These are phyloP conservation scores for Thamnophis elegans DNA, from an alignment of 2,797 vertebrate species.

Conservation along the genomic window DNA sequence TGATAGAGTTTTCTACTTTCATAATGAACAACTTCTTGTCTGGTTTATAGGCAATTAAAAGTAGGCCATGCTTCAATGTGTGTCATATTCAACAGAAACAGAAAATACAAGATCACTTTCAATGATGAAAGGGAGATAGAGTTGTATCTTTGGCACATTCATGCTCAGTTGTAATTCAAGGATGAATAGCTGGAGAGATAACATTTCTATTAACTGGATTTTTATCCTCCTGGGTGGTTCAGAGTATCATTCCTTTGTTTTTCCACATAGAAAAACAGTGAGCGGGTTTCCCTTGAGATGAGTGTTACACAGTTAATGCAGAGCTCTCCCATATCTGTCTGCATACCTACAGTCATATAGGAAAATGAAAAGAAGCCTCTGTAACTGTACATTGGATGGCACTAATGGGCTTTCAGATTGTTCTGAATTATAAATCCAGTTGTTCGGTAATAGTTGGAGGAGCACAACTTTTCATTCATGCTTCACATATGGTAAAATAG, in stretches of 20 bases:
- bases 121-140: slow-evolving; percentile 41
- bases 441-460: background rate
- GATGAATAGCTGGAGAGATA: slow-evolving; percentile 3
- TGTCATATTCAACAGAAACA: slow-evolving; percentile 24
- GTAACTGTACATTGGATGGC: background rate
- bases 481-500: background rate
- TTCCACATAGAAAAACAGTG: background rate
- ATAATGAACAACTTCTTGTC: slow-evolving; percentile 14
- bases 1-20: slow-evolving; percentile 23
- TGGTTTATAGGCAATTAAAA: slow-evolving; percentile 31
- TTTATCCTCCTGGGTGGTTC: background rate
- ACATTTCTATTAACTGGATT: background rate
- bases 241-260: background rate
- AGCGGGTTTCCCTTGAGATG: background rate
- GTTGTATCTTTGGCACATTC: slow-evolving; percentile 34
- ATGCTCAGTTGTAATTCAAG: slow-evolving; percentile 44
- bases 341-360: background rate
- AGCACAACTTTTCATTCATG: background rate
- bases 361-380: background rate
- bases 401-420: background rate
- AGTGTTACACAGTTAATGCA: background rate
- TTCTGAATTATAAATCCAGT: background rate
- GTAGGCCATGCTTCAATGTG: slow-evolving; percentile 18
- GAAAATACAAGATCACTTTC: slow-evolving; percentile 30
- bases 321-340: background rate